Evolutionary conservation across 2,888 invertebrate species (phyloP), one percentile per base, ranked within the genome.

Genomic region (Anaspis maculata): DNA sequence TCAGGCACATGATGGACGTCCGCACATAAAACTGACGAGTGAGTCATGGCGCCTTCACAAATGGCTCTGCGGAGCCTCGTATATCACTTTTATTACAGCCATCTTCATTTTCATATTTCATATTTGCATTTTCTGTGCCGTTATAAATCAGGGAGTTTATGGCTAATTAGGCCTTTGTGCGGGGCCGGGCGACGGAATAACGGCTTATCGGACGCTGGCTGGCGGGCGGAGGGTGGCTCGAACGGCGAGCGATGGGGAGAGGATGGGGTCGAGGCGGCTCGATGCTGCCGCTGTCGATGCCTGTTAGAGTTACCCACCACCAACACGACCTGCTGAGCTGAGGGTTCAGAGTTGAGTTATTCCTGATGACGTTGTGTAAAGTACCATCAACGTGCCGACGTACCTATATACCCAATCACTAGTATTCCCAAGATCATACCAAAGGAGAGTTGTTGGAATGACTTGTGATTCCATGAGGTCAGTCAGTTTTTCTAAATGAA

Each of bases 71-170:
- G 74, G 79, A 77, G 78, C 74, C 76, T 74, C 74, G 72, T 79
- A 78, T 77, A 79, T 79, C 79, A 78, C 76, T 79, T 79, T 79
- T 79, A 79, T 79, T 78, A 78, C 77, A 75, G 77, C 67, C 68
- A 69, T 69, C 68, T 69, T 68, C 68, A 70, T 70, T 69, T 70
- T 70, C 70, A 70, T 70, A 70, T 70, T 69, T 70, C 70, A 70
- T 69, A 70, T 70, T 70, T 70, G 70, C 70, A 70, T 70, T 70
- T 70, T 69, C 69, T 68, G 66, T 66, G 68, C 69, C 68, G 71
- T 70, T 71, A 72, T 73, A 73, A 72, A 73, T 73, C 73, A 73
- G 69, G 62, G 69, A 71, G 70, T 73, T 73, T 72, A 73, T 73
- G 72, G 72, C 73, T 73, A 73, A 73, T 73, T 73, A 73, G 73